Evolutionary conservation across 2,797 vertebrate species (phyloP).

Genomic region (Darevskia mixta): DNA sequence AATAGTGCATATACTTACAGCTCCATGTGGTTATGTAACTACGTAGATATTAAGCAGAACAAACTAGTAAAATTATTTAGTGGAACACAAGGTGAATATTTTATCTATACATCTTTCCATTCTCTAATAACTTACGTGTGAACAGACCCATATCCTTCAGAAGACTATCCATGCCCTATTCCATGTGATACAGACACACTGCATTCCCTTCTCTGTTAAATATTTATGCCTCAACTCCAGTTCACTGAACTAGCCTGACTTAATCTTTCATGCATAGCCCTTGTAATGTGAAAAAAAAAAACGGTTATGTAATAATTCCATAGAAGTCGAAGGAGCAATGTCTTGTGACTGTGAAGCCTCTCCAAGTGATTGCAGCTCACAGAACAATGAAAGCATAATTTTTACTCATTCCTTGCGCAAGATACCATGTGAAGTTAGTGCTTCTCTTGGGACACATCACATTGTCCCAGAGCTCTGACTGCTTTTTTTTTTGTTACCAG

Average conservation of each 20-base stretch:
- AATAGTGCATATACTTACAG: background rate
- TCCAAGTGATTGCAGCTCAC: background rate
- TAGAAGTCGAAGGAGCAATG: background rate
- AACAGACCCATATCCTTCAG: constrained; percentile 35
- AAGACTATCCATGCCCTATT: constrained; percentile 19
- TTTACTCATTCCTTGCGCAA: background rate
- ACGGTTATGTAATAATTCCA: background rate
- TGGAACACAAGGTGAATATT: background rate
- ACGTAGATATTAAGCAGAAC: background rate
- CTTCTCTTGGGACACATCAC: background rate
- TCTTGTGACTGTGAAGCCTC: background rate
- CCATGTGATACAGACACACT: constrained; percentile 6
- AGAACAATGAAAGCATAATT: background rate
- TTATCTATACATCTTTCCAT: background rate
- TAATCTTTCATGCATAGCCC: constrained; percentile 48
- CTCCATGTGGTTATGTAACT: constrained; percentile 28
- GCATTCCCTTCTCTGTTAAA: constrained; percentile 50
- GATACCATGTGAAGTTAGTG: too few relatives aligned
- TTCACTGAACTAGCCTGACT: constrained; percentile 55
- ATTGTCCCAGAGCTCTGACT: background rate
- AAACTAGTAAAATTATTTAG: background rate
- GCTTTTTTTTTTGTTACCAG: background rate
- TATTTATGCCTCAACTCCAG: constrained; percentile 40
- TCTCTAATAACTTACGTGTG: background rate
- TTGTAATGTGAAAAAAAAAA: constrained; percentile 38